Evolutionary conservation across 1,140 invertebrate genomes (phyloP).

Genomic region (Hetaerina americana): DNA sequence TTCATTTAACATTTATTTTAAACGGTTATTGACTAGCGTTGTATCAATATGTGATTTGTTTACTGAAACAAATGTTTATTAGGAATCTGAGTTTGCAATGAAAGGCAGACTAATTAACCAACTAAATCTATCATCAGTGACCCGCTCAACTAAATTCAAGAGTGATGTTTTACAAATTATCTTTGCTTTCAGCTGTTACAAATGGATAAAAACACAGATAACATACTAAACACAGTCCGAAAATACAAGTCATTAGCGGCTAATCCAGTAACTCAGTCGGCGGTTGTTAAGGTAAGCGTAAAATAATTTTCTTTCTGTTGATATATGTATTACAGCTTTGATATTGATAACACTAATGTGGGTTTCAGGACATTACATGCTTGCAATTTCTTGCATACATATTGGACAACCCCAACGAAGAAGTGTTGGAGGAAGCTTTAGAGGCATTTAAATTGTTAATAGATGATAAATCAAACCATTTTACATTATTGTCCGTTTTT

Average conservation of each 20-base stretch:
- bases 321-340: background rate
- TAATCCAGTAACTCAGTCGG: background rate
- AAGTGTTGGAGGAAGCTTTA: constrained; percentile 27
- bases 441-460: constrained; percentile 30
- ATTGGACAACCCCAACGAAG: constrained; percentile 28
- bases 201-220: background rate
- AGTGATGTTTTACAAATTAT: too few species aligned
- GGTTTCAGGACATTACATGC: constrained; percentile 32
- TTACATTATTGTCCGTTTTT: constrained; percentile 33
- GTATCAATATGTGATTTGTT: too few species aligned
- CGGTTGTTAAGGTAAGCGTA: background rate
- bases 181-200: background rate
- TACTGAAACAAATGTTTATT: too few species aligned
- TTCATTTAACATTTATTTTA: too few species aligned
- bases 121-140: too few species aligned
- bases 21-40: too few species aligned
- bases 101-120: too few species aligned
- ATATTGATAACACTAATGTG: background rate
- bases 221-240: background rate
- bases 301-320: background rate
- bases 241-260: background rate
- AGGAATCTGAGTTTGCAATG: too few species aligned
- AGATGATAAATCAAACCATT: constrained; percentile 32
- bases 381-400: constrained; percentile 31
- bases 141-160: too few species aligned